These are phyloP conservation scores for Drosophila neotestacea DNA, from an alignment of 2,888 invertebrate species.

Conservation along the genomic window DNA sequence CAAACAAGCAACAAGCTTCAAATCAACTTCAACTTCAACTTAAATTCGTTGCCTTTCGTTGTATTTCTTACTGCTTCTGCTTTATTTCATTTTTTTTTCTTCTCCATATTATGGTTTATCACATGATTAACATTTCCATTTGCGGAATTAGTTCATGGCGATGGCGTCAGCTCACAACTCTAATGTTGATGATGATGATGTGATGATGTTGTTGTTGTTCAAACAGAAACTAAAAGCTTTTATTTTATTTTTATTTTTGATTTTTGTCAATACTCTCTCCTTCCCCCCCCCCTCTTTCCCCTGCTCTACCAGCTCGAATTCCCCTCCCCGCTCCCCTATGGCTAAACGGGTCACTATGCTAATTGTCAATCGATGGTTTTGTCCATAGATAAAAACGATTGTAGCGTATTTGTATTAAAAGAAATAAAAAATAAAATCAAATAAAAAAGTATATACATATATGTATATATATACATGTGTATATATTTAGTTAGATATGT, in stretches of 20 bases:
- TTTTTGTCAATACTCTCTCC: constrained; percentile 29
- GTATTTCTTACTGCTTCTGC: too few relatives aligned
- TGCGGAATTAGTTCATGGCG: constrained; percentile 62
- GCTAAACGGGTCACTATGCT: constrained; percentile 55
- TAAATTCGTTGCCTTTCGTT: too few relatives aligned
- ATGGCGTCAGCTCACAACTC: constrained; percentile 41
- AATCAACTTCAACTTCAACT: background rate
- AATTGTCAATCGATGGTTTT: constrained; percentile 28
- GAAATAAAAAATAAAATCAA: too few relatives aligned
- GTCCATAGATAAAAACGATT: constrained; percentile 10
- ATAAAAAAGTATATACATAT: background rate
- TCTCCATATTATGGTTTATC: constrained; percentile 14
- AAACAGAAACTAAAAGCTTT: constrained; percentile 28
- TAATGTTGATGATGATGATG: background rate
- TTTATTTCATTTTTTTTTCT: background rate
- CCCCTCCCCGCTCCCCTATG: too few relatives aligned
- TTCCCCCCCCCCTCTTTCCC: background rate
- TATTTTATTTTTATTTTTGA: background rate
- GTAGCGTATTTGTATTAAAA: background rate
- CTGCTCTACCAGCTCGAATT: background rate
- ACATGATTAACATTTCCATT: constrained; percentile 57
- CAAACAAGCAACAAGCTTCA: too few relatives aligned
- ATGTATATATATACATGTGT: background rate
- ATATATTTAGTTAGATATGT: constrained; percentile 11
- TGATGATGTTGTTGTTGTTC: constrained; percentile 1